These are phyloP conservation scores for Drosophila ercepeae DNA, from an alignment of 1,140 invertebrate species.

Conservation along the genomic window DNA sequence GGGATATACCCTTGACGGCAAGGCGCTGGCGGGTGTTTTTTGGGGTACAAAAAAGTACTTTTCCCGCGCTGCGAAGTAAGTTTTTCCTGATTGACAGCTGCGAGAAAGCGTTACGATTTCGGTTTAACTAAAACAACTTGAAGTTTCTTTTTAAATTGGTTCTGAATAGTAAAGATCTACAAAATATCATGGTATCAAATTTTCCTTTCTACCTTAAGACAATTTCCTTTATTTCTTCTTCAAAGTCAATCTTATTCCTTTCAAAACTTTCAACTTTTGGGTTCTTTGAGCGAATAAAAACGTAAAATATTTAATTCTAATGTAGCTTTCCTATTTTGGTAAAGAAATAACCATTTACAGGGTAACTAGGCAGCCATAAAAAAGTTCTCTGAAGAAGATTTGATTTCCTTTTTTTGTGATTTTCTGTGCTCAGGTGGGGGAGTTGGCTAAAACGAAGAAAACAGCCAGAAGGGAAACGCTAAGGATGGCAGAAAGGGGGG, in stretches of 20 bases:
- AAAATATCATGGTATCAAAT: too few relatives aligned
- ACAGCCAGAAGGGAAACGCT: not conserved
- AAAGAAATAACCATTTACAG: not conserved
- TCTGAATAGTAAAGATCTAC: too few relatives aligned
- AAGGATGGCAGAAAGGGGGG: not conserved
- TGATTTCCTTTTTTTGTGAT: conserved; percentile 2
- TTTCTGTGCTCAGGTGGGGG: conserved; percentile 16
- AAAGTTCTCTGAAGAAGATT: not conserved
- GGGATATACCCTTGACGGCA: conserved; percentile 7
- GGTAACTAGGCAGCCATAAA: not conserved
- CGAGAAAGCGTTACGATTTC: not conserved
- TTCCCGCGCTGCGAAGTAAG: not conserved
- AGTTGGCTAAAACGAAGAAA: not conserved
- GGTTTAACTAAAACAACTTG: not conserved
- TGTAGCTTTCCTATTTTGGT: too few relatives aligned
- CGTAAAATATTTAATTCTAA: not conserved
- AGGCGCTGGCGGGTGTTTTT: too few relatives aligned
- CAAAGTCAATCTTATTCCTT: too few relatives aligned
- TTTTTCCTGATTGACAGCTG: not conserved
- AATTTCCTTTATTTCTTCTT: too few relatives aligned
- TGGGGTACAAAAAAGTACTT: not conserved
- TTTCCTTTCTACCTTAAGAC: too few relatives aligned
- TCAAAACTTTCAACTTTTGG: too few relatives aligned
- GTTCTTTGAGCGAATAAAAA: too few relatives aligned
- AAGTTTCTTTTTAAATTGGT: too few relatives aligned